Percentiles rank a stretch among this genome's conserved stretches.
These are phyloP conservation scores for Selene dorsalis DNA, from an alignment of 2,797 vertebrate species.

Conservation along the genomic window DNA sequence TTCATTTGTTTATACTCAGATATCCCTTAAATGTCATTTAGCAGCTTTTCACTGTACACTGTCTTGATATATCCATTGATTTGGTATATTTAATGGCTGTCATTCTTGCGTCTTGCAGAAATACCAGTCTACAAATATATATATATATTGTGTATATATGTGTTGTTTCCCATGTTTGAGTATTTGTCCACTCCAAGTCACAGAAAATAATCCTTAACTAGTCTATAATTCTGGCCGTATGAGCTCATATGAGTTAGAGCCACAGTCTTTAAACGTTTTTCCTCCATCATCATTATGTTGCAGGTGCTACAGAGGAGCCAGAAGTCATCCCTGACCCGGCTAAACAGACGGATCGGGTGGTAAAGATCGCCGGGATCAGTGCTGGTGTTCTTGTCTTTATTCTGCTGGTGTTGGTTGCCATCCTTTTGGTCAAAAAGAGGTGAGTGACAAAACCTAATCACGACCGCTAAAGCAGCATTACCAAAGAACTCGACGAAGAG, in stretches of 20 bases:
- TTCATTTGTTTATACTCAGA: neutral
- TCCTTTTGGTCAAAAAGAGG: constrained; percentile 98
- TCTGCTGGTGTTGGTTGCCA: constrained; percentile 94
- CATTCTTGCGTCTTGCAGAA: neutral
- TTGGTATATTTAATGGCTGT: neutral
- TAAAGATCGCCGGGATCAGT: constrained; percentile 98
- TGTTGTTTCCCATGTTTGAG: neutral
- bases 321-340: constrained; percentile 97
- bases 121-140: neutral
- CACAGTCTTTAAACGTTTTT: neutral
- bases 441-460: constrained; percentile 77
- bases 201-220: neutral
- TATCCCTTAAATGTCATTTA: neutral
- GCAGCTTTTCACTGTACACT: neutral
- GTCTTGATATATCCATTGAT: neutral
- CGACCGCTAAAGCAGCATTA: neutral
- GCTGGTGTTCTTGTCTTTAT: constrained; percentile 96
- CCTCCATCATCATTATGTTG: neutral
- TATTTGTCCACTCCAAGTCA: neutral
- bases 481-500: constrained; percentile 7
- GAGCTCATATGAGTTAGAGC: neutral
- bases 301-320: constrained; percentile 96
- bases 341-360: constrained; percentile 97
- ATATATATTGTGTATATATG: neutral
- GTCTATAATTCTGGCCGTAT: neutral